Conservation (phyloP, 2,113 vertebrate genomes). For the Mionectes macconnelli region DNA sequence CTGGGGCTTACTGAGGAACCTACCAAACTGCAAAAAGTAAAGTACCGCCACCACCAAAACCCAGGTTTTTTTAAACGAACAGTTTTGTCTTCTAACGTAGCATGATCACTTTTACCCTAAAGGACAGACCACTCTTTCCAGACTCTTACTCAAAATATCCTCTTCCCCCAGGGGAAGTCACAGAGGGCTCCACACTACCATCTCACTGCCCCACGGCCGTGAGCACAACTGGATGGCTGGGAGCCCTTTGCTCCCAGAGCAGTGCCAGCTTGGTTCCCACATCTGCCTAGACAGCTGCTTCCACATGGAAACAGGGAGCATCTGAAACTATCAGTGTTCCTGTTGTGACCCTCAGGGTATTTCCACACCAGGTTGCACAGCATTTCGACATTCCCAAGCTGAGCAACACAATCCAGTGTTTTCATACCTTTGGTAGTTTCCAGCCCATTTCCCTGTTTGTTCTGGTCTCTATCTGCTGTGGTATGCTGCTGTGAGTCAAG, state of each 20-base stretch:
- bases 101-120: not conserved
- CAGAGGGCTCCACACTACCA: not conserved
- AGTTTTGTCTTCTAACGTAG: not conserved
- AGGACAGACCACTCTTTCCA: not conserved
- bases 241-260: not conserved
- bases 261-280: not conserved
- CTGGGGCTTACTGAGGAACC: not conserved
- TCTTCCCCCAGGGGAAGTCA: accelerated
- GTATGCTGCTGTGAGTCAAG: not conserved
- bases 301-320: not conserved
- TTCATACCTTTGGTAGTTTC: not conserved
- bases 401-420: not conserved
- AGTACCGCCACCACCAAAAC: not conserved
- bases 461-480: not conserved
- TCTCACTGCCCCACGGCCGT: accelerated
- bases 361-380: not conserved
- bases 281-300: not conserved
- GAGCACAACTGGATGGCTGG: accelerated
- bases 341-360: not conserved
- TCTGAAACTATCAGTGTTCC: not conserved
- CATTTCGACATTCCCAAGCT: not conserved
- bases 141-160: not conserved
- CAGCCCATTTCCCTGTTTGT: not conserved
- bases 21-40: not conserved
- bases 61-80: not conserved